Evolutionary conservation across 2,113 vertebrate genomes (phyloP), one percentile per base, ranked within the genome.

Genomic region (Odocoileus virginianus): DNA sequence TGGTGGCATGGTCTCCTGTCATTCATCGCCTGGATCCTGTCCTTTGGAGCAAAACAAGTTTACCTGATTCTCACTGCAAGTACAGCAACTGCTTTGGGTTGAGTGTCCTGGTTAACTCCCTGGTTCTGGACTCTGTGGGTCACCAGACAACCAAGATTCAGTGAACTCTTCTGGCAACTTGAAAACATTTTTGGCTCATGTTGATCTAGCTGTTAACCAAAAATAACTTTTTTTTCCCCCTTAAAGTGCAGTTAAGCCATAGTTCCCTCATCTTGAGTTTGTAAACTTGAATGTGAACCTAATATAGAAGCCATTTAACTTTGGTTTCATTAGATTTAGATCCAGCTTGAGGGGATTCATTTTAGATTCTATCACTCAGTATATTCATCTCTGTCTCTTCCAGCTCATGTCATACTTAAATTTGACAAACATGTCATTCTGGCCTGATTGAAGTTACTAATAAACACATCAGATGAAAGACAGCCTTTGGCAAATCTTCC

Each of bases 341-440:
- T 47, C 45, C 47, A 88, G 43, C 55, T 9, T 67, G 52, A 58
- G 12, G 33, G 33, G 40, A 11, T 55, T 71, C 43, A 43, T 67
- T 79, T 82, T 94, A 30, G 40, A 21, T 71, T 74, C 25, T 43
- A 17, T 79, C 30, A 54, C 60, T 81, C 79, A 60, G 0, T 50
- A 7, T 50, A 17, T 74, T 74, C 7, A 54, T 55, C 9, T 67
- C 3, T 64, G 84, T 96, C 57, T 97, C 30, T 88, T 74, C 25
- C 12, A 74, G 50, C 16, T 54, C n/a, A 43, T 43, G 27, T 50
- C 54, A 57, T 50, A 67, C 55, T 64, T 86, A 23, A 45, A 23
- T 71, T 40, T 94, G 54, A 91, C 78, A 93, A 90, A 47, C 12
- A 86, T 89, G 83, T 9, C 25, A 50, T 36, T 67, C 30, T 96